Evolutionary conservation across 2,888 invertebrate genomes (phyloP).

Genomic region (Drosophila nigritarsus): DNA sequence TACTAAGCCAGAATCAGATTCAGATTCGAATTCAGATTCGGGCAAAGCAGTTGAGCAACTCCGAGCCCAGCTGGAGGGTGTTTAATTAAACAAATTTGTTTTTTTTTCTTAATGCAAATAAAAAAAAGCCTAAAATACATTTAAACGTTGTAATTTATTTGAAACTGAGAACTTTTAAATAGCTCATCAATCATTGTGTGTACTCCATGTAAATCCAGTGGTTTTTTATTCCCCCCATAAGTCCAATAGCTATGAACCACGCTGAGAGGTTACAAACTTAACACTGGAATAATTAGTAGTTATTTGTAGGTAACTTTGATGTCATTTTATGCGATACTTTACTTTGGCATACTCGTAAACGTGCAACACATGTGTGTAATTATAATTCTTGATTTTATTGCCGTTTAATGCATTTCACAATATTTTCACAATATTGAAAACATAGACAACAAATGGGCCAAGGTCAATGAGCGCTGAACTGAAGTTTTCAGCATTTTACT

Average conservation of each 20-base stretch:
- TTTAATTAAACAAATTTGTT: slow-evolving; percentile 56
- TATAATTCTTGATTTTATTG: neutral
- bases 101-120: slow-evolving; percentile 68
- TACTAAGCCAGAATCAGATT: slow-evolving; percentile 46
- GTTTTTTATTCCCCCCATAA: neutral
- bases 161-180: neutral
- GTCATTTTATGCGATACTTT: neutral
- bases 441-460: slow-evolving; percentile 47
- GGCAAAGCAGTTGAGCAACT: slow-evolving; percentile 16
- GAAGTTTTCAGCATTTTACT: slow-evolving; percentile 39
- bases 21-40: neutral
- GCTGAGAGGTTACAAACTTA: neutral
- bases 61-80: slow-evolving; percentile 27
- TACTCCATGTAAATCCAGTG: neutral
- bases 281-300: neutral
- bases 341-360: neutral
- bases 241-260: neutral
- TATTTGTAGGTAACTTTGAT: neutral
- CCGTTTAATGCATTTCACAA: neutral
- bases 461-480: slow-evolving; percentile 36
- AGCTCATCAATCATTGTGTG: neutral
- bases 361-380: neutral
- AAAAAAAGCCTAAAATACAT: slow-evolving; percentile 50
- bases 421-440: too few relatives aligned
- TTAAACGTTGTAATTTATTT: neutral